These are phyloP conservation scores for Andrena haemorrhoa DNA, from an alignment of 2,888 invertebrate species.

Conservation along the genomic window DNA sequence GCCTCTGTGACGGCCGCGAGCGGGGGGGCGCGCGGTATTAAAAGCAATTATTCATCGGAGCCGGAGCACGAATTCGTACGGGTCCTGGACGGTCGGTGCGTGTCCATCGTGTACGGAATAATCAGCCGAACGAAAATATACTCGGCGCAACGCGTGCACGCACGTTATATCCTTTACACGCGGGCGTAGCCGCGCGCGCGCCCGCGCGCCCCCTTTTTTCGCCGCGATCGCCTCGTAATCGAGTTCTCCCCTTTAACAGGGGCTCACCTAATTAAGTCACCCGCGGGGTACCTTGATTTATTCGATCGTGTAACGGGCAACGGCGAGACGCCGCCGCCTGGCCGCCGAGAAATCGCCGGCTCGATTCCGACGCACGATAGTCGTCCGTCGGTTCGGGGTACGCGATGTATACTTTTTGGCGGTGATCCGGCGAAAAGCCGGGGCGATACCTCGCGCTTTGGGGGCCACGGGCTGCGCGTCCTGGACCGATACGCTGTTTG, in stretches of 20 bases:
- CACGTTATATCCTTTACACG: constrained; percentile 60
- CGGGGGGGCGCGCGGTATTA: constrained; percentile 35
- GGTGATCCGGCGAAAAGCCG: constrained; percentile 38
- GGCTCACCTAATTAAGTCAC: constrained; percentile 72
- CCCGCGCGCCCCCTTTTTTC: constrained; percentile 45
- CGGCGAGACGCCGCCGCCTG: constrained; percentile 44
- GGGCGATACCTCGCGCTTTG: constrained; percentile 32
- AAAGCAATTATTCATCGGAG: constrained; percentile 64
- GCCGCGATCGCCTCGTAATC: constrained; percentile 56
- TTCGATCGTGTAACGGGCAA: constrained; percentile 65
- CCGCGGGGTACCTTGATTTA: constrained; percentile 69
- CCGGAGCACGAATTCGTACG: constrained; percentile 54
- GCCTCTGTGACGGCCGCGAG: constrained; percentile 24
- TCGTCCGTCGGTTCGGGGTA: constrained; percentile 30
- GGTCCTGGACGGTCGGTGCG: constrained; percentile 38
- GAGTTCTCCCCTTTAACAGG: constrained; percentile 62
- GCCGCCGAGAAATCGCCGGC: constrained; percentile 37
- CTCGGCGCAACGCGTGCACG: constrained; percentile 59
- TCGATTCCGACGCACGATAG: constrained; percentile 43
- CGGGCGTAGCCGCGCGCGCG: constrained; percentile 20
- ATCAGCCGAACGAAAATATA: constrained; percentile 55
- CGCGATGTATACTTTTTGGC: constrained; percentile 59
- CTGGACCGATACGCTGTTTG: constrained; percentile 21
- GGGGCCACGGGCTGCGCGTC: constrained; percentile 5
- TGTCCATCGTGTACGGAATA: constrained; percentile 65